These are phyloP conservation scores for Corythornis madagascariensis DNA, from an alignment of 2,113 vertebrate species.

Conservation along the genomic window DNA sequence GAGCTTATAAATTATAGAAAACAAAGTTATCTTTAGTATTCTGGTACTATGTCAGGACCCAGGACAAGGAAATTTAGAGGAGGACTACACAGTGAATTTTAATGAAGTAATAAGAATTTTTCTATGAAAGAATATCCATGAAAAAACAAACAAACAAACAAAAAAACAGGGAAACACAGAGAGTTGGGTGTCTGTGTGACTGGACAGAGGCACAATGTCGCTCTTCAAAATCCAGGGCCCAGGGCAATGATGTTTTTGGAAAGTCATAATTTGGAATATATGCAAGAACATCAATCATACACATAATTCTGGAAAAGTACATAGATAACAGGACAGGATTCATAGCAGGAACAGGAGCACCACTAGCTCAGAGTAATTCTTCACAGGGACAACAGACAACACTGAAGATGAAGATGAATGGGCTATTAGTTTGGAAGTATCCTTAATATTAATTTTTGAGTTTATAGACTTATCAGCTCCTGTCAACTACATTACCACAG, in stretches of 20 bases:
- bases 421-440: conserved; percentile 20
- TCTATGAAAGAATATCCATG: not conserved
- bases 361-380: not conserved
- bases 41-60: not conserved
- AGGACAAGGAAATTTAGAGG: not conserved
- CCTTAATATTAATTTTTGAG: conserved; percentile 29
- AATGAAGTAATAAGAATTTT: not conserved
- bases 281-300: not conserved
- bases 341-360: not conserved
- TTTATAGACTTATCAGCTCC: conserved; percentile 32
- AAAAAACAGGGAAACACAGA: not conserved
- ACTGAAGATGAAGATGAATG: conserved; percentile 24
- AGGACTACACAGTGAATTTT: not conserved
- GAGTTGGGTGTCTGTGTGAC: no score
- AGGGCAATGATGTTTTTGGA: not conserved
- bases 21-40: not conserved
- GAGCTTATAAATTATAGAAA: not conserved
- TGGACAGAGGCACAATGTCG: not conserved
- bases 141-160: not conserved
- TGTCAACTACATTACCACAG: conserved; percentile 27
- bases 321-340: not conserved
- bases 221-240: not conserved
- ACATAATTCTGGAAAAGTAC: not conserved
- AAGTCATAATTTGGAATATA: not conserved
- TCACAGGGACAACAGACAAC: not conserved